Evolutionary conservation across 1,140 invertebrate genomes (phyloP), one percentile per base, ranked within the genome.

Genomic region (Dicyema japonicum): DNA sequence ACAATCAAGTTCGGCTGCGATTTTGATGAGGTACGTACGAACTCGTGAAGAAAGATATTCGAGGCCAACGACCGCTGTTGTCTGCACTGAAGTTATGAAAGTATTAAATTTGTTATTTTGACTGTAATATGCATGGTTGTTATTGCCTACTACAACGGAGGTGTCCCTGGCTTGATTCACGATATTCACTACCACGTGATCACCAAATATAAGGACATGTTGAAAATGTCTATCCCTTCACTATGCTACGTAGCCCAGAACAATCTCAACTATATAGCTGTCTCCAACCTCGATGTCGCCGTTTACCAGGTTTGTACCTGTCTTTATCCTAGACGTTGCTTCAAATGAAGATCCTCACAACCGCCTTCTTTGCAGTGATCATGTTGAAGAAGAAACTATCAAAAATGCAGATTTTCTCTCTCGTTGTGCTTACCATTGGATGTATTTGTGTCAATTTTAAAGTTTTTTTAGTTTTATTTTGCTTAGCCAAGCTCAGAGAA

Each of bases 291-390:
- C 32, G 85, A 94, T 60, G 80, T 82, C 31, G 82, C 80, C 5
- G 92, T 80, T 11, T 78, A 78, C 59, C 85, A 92, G 61, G 76
- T 78, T 57, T 23, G 16, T 16, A 11, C 9, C 9, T 12, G 3
- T 21, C 13, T 14, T 12, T n/a, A n/a, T n/a, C n/a, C n/a, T n/a
- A n/a, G n/a, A n/a, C n/a, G n/a, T n/a, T n/a, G n/a, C n/a, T n/a
- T n/a, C 88, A 97, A 48, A 45, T 97, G 24, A 97, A 94, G 57
- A 78, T 97, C 37, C 54, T 97, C 2, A 94, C 88, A 6, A 94
- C 88, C 8, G 85, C 85, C 15, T 60, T 94, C 39, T 92, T 97
- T 46, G 75, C 80, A 25, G 74, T 94, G 4, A 40, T 70, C 3
- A 78, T 97, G 37, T 50, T 97, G 21, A 11, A 15, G n/a, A 61